Base-by-base conservation (phyloP, 2,797 vertebrate genomes). In the Sarcophilus harrisii region DNA sequence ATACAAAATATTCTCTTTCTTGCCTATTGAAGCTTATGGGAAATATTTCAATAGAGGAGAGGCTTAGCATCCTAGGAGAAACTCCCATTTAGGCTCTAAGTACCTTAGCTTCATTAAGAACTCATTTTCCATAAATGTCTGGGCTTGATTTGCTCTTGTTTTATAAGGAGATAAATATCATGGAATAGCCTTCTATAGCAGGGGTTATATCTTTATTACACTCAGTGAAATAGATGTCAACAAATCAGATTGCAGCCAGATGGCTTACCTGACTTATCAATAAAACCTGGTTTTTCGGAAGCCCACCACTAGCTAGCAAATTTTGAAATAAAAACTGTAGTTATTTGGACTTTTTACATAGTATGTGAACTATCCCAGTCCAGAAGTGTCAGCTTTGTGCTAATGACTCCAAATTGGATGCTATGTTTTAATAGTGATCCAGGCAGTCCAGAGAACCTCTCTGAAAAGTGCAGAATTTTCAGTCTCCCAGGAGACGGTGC, bases 191-290 rank as follows among this genome's bases (percentile, higher is more conserved):
- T 98, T 98, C 98, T 98, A 96, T 98, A 96, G 98, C 98, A 98
- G 98, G 98, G 98, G 97, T 98, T 98, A 98, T 96, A 98, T 98
- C 98, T 98, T 98, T 98, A 98, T 98, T 98, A 98, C 57, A 98
- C 93, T 73, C 98, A 98, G 97, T 92, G 97, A 98, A 98, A 98
- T 97, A 98, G 98, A 98, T 97, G 98, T 96, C 97, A 98, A 96
- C 98, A 97, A 98, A 96, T 98, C 98, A 97, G 98, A 98, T 98
- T 98, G 98, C 97, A 98, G 98, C 98, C 98, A 99, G 98, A 98
- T 98, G 98, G 98, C 97, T 96, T 97, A 96, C 96, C 95, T 97
- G 98, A 98, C 98, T 98, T 98, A 98, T 98, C 98, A 98, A 98
- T 98, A 98, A 98, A 98, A 98, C 98, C 97, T 96, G 95, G 97